These are phyloP conservation scores for Mormoops blainvillei DNA, from an alignment of 2,113 vertebrate genomes.

Conservation along the genomic window DNA sequence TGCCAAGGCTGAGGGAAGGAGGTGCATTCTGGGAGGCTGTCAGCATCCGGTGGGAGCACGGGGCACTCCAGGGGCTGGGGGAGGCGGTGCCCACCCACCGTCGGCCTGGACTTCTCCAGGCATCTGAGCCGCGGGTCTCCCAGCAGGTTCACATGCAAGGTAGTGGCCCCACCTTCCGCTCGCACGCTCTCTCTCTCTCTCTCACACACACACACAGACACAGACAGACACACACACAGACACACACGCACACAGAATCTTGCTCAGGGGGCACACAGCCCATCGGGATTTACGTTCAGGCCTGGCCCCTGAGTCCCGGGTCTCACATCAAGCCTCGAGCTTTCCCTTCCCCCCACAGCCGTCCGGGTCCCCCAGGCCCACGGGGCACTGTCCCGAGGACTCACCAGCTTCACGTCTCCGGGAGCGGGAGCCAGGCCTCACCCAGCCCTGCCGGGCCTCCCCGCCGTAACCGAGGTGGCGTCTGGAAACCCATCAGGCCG, in stretches of 20 bases:
- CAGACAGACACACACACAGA: too few relatives aligned
- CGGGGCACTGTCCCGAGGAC: fast-evolving
- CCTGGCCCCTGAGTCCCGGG: background rate
- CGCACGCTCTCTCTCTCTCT: too few relatives aligned
- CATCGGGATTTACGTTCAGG: background rate
- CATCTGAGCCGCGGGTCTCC: fast-evolving
- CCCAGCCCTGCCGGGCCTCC: fast-evolving
- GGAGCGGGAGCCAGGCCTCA: fast-evolving
- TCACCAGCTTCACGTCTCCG: fast-evolving
- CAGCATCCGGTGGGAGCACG: fast-evolving
- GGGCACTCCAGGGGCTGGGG: fast-evolving
- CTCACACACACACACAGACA: background rate
- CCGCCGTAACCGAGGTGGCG: fast-evolving
- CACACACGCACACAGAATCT: background rate
- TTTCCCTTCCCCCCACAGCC: too few relatives aligned
- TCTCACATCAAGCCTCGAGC: background rate
- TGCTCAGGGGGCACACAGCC: background rate
- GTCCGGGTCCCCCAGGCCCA: fast-evolving
- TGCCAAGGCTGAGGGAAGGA: fast-evolving
- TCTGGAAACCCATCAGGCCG: background rate
- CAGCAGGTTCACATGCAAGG: fast-evolving
- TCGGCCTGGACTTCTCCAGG: fast-evolving
- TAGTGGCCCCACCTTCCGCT: background rate
- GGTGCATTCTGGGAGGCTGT: background rate
- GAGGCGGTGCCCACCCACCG: background rate